Base-by-base conservation (phyloP, 2,113 vertebrate genomes). In the Psittacula cyanocephala region DNA sequence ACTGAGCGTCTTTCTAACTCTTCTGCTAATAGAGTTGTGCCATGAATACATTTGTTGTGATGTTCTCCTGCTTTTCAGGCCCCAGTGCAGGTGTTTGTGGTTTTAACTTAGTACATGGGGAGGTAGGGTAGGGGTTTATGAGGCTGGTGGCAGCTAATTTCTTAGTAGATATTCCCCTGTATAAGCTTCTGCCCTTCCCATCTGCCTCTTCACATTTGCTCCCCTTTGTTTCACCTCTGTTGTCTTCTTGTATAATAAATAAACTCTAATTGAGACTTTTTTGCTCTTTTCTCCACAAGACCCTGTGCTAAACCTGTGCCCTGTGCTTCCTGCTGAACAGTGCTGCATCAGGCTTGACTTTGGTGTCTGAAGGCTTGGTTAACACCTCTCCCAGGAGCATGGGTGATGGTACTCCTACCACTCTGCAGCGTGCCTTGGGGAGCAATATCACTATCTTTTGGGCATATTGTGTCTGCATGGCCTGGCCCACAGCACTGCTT, bases 241-340 rank as follows among this genome's bases (percentile, higher is more conserved):
- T 78, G 7, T 71, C 29, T 41, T 60, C 14, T 39, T 79, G 11
- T 28, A 3, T 23, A 59, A 49, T 63, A 33, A 57, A 76, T 27
- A 28, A 87, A 64, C 25, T 55, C 41, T 55, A 47, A 37, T 28
- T 14, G 17, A 64, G 23, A 5, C 33, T 49, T 47, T 44, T 47
- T 27, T 91, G 19, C 17, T 68, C 39, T 43, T 69, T 37, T 41
- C 16, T 55, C 23, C 53, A 5, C 9, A 46, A 28, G 65, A 68
- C 12, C 6, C 49, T 81, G 41, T 1, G 3, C 44, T 67, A 46
- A 93, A 14, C 10, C 39, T 0, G 0, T 72, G 39, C 17, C 17
- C 27, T 3, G 1, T 46, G 55, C 52, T 37, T 70, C 13, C 44
- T 60, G 65, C 74, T 81, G 80, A 17, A 7, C 44, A 24, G 52